These are phyloP conservation scores for Trissolcus brochymenae DNA, from an alignment of 2,888 invertebrate genomes.

Conservation along the genomic window DNA sequence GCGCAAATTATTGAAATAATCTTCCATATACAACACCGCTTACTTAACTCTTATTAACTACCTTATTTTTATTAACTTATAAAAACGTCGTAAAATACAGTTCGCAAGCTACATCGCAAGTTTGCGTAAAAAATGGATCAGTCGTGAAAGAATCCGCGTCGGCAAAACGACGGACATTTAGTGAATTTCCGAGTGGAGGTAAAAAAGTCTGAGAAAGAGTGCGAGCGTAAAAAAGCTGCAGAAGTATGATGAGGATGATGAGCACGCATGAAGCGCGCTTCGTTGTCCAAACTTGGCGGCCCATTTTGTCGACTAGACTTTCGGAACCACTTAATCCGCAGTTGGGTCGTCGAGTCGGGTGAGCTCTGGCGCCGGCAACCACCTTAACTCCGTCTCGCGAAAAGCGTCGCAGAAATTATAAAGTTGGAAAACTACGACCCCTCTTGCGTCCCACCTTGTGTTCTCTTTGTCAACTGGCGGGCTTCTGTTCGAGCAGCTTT, in stretches of 20 bases:
- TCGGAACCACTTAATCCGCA: slow-evolving; percentile 72
- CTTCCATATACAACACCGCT: no score
- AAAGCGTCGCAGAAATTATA: slow-evolving; percentile 76
- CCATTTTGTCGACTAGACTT: slow-evolving; percentile 59
- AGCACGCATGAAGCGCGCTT: slow-evolving; percentile 4
- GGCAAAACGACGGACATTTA: no score
- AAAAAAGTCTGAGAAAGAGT: neutral
- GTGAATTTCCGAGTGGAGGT: neutral
- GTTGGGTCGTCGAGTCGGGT: slow-evolving; percentile 67
- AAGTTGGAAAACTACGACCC: slow-evolving; percentile 68
- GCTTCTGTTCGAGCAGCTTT: slow-evolving; percentile 37
- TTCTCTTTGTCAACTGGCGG: slow-evolving; percentile 49
- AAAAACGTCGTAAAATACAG: no score
- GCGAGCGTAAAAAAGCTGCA: neutral
- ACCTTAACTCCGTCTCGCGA: slow-evolving; percentile 71
- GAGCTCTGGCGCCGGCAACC: slow-evolving; percentile 75
- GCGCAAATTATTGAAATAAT: no score
- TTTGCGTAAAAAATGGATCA: no score
- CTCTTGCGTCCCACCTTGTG: slow-evolving; percentile 53
- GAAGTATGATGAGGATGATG: slow-evolving; percentile 1
- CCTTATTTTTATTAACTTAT: no score
- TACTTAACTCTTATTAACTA: no score
- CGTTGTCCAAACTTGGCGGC: slow-evolving; percentile 36
- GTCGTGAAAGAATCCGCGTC: no score
- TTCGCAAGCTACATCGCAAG: no score